Evolutionary conservation across 2,888 invertebrate species (phyloP).

Genomic region (Amblyteles armatorius): DNA sequence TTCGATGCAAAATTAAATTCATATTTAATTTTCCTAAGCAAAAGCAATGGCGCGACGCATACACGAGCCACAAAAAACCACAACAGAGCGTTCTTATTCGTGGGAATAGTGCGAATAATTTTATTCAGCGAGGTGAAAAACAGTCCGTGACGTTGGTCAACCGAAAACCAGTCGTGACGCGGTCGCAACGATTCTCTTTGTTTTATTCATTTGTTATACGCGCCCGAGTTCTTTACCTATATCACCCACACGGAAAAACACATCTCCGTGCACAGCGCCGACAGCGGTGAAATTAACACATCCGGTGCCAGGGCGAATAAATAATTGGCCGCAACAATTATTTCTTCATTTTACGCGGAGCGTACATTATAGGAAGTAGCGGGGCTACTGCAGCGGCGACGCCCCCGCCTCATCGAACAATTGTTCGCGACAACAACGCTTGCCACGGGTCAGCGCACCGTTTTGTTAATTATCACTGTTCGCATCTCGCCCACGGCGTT

Average conservation of each 20-base stretch:
- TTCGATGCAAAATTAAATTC: neutral
- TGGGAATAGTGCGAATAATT: slow-evolving; percentile 18
- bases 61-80: neutral
- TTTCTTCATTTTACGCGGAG: slow-evolving; percentile 67
- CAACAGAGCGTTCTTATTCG: neutral
- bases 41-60: neutral
- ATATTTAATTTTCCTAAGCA: neutral
- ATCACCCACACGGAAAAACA: neutral
- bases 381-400: slow-evolving; percentile 10
- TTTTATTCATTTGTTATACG: slow-evolving; percentile 27
- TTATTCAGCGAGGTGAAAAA: slow-evolving; percentile 32
- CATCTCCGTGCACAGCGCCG: neutral
- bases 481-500: slow-evolving; percentile 25
- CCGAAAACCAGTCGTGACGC: slow-evolving; percentile 40
- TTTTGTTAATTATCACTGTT: slow-evolving; percentile 70
- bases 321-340: slow-evolving; percentile 69
- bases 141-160: neutral
- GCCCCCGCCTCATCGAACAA: slow-evolving; percentile 64
- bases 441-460: slow-evolving; percentile 46
- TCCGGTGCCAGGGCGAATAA: slow-evolving; percentile 48
- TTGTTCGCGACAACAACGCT: slow-evolving; percentile 67
- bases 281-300: slow-evolving; percentile 59
- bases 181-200: neutral
- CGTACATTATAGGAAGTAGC: slow-evolving; percentile 30
- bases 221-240: neutral